A percentile compares a stretch with the other conserved stretches of the same genome.
These are phyloP conservation scores for Pachyramphus minor DNA, from an alignment of 2,113 vertebrate species.

Conservation along the genomic window DNA sequence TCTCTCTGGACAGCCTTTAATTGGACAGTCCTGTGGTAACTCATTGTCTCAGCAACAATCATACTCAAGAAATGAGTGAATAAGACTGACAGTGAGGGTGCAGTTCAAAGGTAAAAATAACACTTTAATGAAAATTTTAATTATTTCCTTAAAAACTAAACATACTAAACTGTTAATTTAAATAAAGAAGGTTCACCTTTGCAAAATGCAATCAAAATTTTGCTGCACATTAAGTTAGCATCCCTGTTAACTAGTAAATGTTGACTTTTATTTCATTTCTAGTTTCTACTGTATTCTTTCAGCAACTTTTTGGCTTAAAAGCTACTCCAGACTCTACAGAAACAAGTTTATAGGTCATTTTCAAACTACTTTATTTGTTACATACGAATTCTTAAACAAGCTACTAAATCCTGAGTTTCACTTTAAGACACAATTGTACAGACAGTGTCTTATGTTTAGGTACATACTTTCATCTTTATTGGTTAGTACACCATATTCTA, in stretches of 20 bases:
- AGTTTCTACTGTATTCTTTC: not conserved
- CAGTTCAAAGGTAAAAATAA: not conserved
- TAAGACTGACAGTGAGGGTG: not conserved
- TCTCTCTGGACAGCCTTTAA: not conserved
- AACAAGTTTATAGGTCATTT: not conserved
- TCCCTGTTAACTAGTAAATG: not conserved
- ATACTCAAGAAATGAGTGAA: not conserved
- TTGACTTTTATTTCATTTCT: not conserved
- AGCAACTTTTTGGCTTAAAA: not conserved
- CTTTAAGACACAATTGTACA: not conserved
- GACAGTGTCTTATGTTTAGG: not conserved
- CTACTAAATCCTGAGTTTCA: not conserved
- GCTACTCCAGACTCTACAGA: not conserved
- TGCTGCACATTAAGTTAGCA: not conserved
- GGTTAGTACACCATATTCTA: not conserved
- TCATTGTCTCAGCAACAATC: not conserved
- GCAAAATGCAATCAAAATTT: not conserved
- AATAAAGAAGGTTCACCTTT: not conserved
- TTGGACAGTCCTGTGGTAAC: not conserved
- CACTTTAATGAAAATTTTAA: not conserved
- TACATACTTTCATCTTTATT: not conserved
- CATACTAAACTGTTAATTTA: not conserved
- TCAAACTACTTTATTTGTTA: not conserved
- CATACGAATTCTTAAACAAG: not conserved
- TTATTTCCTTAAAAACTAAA: not conserved